phyloP scores from a whole-genome alignment of 1,140 invertebrate genomes.

The Tetraneura akinire region DNA sequence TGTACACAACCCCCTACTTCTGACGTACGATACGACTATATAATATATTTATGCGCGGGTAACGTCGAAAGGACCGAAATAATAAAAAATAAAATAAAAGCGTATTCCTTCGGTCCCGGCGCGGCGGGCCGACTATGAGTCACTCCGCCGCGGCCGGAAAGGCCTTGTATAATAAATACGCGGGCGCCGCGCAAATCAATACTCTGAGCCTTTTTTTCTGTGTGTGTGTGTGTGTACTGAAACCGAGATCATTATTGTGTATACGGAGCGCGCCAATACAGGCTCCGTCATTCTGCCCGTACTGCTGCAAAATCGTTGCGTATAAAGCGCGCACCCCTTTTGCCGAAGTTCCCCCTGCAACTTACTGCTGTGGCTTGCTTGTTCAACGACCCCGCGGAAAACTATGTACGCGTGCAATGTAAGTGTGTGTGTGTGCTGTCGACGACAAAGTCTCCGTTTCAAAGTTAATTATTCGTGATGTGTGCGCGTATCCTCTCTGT shows the following conservation, averaged over 20 bases:
- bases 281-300: too few relatives aligned
- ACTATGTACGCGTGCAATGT: neutral
- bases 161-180: neutral
- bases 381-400: conserved; percentile 4
- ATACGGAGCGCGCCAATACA: neutral
- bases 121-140: conserved; percentile 26
- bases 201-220: conserved; percentile 23
- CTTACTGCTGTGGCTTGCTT: neutral
- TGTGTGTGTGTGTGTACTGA: conserved; percentile 13
- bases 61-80: neutral
- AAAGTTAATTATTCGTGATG: neutral
- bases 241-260: neutral
- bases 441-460: neutral
- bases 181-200: conserved; percentile 23
- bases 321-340: neutral
- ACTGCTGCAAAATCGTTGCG: neutral
- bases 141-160: neutral
- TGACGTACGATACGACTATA: too few relatives aligned
- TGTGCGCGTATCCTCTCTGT: too few relatives aligned
- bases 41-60: too few relatives aligned
- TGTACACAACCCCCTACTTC: too few relatives aligned
- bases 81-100: too few relatives aligned
- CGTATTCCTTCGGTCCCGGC: neutral
- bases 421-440: neutral
- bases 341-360: neutral